Percentiles rank a stretch among this genome's conserved stretches.
Conservation (phyloP, 2,888 invertebrate species). For the Leucophenga maculata region DNA sequence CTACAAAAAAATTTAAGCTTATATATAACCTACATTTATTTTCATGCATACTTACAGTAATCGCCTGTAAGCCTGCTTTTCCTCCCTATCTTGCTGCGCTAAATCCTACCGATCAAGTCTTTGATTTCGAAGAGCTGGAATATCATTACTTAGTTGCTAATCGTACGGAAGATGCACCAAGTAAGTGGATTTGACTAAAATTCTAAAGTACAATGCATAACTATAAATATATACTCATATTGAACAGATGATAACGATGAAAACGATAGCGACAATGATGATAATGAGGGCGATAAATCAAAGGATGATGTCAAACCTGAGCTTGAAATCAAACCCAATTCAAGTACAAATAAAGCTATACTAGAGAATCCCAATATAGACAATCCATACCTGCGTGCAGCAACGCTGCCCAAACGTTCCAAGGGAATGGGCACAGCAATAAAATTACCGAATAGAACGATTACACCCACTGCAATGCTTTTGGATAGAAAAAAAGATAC, state of each 20-base stretch:
- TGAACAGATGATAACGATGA: constrained; percentile 64
- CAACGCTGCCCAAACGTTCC: constrained; percentile 70
- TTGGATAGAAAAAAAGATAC: not conserved
- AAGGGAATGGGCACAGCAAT: constrained; percentile 42
- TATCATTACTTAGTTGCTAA: constrained; percentile 81
- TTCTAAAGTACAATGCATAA: too few species aligned
- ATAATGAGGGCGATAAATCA: constrained; percentile 67
- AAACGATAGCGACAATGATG: constrained; percentile 72
- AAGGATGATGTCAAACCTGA: constrained; percentile 69
- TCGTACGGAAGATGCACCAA: constrained; percentile 77
- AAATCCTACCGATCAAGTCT: constrained; percentile 94
- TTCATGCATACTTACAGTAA: constrained; percentile 77
- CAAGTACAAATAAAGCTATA: constrained; percentile 71
- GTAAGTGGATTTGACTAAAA: constrained; percentile 64
- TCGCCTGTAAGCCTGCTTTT: constrained; percentile 87
- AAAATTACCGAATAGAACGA: constrained; percentile 31
- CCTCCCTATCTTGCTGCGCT: constrained; percentile 90
- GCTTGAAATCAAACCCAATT: constrained; percentile 72
- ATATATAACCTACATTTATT: not conserved
- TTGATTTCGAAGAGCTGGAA: constrained; percentile 89
- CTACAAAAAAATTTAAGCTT: too few species aligned
- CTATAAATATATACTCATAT: constrained; percentile 15
- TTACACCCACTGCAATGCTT: not conserved
- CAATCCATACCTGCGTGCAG: constrained; percentile 80
- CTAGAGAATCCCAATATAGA: constrained; percentile 77